Evolutionary conservation across 2,797 vertebrate genomes (phyloP), one percentile per base, ranked within the genome.

Genomic region (Cetoscarus ocellatus): DNA sequence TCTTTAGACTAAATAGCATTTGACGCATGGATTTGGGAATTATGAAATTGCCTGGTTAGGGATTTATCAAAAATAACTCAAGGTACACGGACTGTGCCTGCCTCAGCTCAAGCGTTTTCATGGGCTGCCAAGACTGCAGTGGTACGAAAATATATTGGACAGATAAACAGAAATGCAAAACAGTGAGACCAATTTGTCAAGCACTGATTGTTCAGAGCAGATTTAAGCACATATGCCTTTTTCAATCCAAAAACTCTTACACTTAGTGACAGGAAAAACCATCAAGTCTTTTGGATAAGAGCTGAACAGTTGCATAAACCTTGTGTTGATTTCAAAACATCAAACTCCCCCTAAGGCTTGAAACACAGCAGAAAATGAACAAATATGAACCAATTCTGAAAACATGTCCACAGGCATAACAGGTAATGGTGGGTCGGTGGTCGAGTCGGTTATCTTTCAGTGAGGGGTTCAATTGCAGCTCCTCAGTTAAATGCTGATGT

Each of bases 21-120:
- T 80, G 79, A 83, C 52, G 39, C 49, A 57, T 70, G 75, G 68
- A 73, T 83, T 77, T 83, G 48, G 57, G 67, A 86, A 86, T 75
- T 68, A 82, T 83, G 62, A 82, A 85, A 80, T 69, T 83, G 72
- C 75, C 75, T 72, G 59, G 54, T 80, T 67, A 27, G 44, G 83
- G 83, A 84, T 88, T 86, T 79, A 83, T 85, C 65, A 70, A 86
- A 89, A 86, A 86, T 84, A 89, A 73, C 79, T 69, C 66, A 61
- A 80, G 72, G 75, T 80, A 73, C 71, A 80, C 54, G 67, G 79
- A 77, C 78, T 86, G 67, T 64, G 61, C 54, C 65, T 75, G 66
- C 48, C 54, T 48, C 53, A 65, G 70, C 66, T 73, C 38, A 18
- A 60, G 70, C 67, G 73, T 79, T 83, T 89, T 86, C 72, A 86